A percentile compares a stretch with the other conserved stretches of the same genome.
Conservation (phyloP, 2,888 invertebrate genomes). For the Thecocarcelia acutangulata region DNA sequence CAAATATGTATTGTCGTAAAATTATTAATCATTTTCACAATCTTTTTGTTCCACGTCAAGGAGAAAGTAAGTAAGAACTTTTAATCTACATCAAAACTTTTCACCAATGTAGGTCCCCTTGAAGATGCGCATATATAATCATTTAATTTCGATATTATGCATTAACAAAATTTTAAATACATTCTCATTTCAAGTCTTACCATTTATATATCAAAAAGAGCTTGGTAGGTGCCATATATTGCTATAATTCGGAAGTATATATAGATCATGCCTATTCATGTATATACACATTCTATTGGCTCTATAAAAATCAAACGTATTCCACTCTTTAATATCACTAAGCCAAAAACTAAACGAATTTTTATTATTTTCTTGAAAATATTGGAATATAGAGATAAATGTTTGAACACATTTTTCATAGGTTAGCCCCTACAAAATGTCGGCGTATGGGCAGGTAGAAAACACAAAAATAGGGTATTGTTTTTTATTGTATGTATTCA, state of each 20-base stretch:
- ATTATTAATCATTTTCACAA: constrained; percentile 97
- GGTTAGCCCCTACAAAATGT: too few species aligned
- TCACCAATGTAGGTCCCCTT: constrained; percentile 32
- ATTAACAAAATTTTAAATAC: constrained; percentile 56
- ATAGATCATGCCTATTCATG: neutral
- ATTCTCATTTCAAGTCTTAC: constrained; percentile 88
- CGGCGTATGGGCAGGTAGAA: too few species aligned
- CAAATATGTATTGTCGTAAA: constrained; percentile 93
- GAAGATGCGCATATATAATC: constrained; percentile 46
- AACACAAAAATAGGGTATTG: too few species aligned
- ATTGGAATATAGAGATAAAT: too few species aligned
- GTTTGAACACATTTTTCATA: too few species aligned
- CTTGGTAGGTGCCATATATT: constrained; percentile 85
- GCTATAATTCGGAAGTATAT: constrained; percentile 11
- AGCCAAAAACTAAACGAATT: too few species aligned
- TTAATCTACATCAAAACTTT: neutral
- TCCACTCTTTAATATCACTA: too few species aligned
- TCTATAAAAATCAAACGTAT: too few species aligned
- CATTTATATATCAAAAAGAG: constrained; percentile 92
- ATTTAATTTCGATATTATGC: constrained; percentile 44
- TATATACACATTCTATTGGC: neutral
- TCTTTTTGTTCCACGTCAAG: constrained; percentile 95
- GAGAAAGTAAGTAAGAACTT: constrained; percentile 88
- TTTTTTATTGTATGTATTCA: too few species aligned
- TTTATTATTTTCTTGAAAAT: too few species aligned